Percentiles rank a stretch among this genome's conserved stretches.
Evolutionary conservation across 2,888 invertebrate genomes (phyloP).

Genomic region (Octonoba sinensis): DNA sequence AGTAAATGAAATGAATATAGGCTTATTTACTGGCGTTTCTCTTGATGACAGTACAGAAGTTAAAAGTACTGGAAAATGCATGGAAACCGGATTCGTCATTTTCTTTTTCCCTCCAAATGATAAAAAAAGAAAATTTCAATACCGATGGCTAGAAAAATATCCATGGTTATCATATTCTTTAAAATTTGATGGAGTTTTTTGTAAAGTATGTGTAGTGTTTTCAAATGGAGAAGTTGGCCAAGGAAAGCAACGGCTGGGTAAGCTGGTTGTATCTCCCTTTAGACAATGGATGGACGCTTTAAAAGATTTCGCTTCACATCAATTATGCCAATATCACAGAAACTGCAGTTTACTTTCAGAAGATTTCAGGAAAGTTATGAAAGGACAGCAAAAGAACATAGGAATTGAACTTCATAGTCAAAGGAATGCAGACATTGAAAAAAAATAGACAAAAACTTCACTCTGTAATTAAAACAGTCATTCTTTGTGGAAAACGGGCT

Average conservation of each 20-base stretch:
- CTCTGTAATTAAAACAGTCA: too few species aligned
- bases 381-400: background rate
- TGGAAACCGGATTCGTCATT: too few species aligned
- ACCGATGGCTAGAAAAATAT: background rate
- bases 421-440: background rate
- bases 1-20: too few species aligned
- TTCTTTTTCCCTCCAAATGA: too few species aligned
- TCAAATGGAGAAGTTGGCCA: background rate
- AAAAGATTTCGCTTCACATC: conserved; percentile 10
- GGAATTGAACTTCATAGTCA: background rate
- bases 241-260: background rate
- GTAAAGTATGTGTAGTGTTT: conserved; percentile 15
- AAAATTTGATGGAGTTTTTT: background rate
- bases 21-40: too few species aligned
- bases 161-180: conserved; percentile 6
- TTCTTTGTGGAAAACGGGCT: conserved; percentile 9
- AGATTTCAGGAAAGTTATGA: background rate
- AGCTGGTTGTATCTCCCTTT: background rate
- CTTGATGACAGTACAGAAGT: too few species aligned
- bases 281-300: conserved; percentile 4
- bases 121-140: conserved; percentile 1
- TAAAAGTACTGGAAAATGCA: too few species aligned
- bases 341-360: background rate
- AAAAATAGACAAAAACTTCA: background rate
- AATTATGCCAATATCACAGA: conserved; percentile 7